Evolutionary conservation across 2,888 invertebrate species (phyloP).

Genomic region (Aspidiotus rigidus): DNA sequence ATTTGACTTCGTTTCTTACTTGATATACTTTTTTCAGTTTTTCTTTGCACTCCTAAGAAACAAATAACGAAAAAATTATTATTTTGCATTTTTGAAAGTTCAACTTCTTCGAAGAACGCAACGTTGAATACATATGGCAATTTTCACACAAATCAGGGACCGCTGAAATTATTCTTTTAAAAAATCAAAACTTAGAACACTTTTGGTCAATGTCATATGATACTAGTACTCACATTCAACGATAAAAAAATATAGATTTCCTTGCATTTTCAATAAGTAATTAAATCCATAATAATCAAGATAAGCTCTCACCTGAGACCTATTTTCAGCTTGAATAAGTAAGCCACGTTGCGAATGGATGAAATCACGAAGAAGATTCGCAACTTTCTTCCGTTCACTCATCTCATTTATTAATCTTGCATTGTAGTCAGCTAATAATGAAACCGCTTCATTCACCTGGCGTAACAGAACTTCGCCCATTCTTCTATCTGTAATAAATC

Average conservation of each 20-base stretch:
- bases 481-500: constrained; percentile 53
- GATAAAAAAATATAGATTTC: background rate
- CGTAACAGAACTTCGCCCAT: constrained; percentile 66
- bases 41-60: constrained; percentile 74
- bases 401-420: constrained; percentile 73
- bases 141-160: no score
- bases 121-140: no score
- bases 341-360: constrained; percentile 77
- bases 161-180: no score
- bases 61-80: background rate
- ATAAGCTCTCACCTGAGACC: constrained; percentile 60
- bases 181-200: no score
- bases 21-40: constrained; percentile 77
- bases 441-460: constrained; percentile 80
- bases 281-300: constrained; percentile 2
- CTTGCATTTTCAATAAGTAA: constrained; percentile 10
- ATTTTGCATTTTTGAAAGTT: background rate
- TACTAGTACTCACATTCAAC: background rate
- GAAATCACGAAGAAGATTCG: constrained; percentile 79
- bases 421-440: constrained; percentile 81
- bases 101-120: background rate
- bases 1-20: constrained; percentile 79
- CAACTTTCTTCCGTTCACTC: constrained; percentile 76
- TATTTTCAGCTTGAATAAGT: constrained; percentile 73
- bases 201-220: no score